Conservation (phyloP, 1,140 invertebrate genomes). For the Ridgeia piscesae region DNA sequence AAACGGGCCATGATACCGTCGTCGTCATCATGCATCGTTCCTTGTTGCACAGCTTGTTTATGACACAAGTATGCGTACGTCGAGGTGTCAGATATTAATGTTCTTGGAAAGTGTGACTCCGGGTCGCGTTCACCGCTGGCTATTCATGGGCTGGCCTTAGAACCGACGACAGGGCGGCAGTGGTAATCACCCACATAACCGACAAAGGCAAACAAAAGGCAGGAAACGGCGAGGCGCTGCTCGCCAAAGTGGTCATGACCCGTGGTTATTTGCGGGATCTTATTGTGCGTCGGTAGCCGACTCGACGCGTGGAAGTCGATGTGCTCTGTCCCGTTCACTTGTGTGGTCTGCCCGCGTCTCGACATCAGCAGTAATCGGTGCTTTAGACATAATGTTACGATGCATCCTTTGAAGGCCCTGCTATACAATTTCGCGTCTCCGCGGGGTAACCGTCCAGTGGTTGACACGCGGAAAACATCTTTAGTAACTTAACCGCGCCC, state of each 20-base stretch:
- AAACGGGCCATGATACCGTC: no score
- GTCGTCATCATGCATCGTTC: no score
- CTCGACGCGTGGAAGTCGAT: not conserved
- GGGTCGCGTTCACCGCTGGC: not conserved
- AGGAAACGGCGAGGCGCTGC: not conserved
- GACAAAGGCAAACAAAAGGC: not conserved
- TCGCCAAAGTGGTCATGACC: not conserved
- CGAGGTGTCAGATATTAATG: not conserved
- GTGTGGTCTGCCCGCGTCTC: not conserved
- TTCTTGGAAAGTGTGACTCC: not conserved
- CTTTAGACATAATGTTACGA: not conserved
- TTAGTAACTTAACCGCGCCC: not conserved
- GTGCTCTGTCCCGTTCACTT: not conserved
- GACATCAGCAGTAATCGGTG: not conserved
- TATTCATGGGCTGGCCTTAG: not conserved
- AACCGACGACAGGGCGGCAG: not conserved
- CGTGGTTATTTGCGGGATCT: not conserved
- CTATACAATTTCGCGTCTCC: not conserved
- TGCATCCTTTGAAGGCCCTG: not conserved
- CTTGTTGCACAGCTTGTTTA: no score
- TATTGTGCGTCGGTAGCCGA: not conserved
- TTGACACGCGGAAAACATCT: not conserved
- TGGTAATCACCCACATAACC: not conserved
- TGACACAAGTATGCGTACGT: no score
- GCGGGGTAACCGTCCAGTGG: not conserved